Evolutionary conservation across 1,140 invertebrate species (phyloP).

Genomic region (Pteromalus puparum): DNA sequence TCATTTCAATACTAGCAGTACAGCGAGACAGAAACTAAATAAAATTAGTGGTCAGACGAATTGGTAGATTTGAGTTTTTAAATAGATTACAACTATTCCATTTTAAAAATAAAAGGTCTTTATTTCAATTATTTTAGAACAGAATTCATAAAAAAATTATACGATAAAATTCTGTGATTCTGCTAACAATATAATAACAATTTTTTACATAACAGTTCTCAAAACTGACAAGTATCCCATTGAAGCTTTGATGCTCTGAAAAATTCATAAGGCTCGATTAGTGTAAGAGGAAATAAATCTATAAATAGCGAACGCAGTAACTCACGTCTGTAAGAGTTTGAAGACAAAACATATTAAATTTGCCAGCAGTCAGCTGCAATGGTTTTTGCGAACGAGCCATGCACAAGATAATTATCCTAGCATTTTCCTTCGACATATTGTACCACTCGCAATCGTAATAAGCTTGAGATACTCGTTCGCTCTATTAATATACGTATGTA

Average conservation of each 20-base stretch:
- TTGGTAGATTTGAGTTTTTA: not conserved
- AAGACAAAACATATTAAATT: slow-evolving; percentile 59
- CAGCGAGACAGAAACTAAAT: too few species aligned
- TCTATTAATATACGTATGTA: slow-evolving; percentile 29
- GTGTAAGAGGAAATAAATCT: not conserved
- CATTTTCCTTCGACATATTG: slow-evolving; percentile 49
- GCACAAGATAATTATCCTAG: slow-evolving; percentile 54
- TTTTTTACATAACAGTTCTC: slow-evolving; percentile 53
- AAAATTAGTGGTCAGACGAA: too few species aligned
- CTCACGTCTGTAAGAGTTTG: slow-evolving; percentile 58
- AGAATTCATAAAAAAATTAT: too few species aligned
- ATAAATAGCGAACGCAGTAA: not conserved
- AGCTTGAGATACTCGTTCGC: slow-evolving; percentile 51
- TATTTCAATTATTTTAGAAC: not conserved
- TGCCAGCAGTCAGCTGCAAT: slow-evolving; percentile 57
- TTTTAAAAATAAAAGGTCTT: not conserved
- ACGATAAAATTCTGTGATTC: not conserved
- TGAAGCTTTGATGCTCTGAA: slow-evolving; percentile 55
- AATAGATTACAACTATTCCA: not conserved
- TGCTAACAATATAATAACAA: not conserved
- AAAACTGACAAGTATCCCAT: slow-evolving; percentile 59
- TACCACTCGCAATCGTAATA: slow-evolving; percentile 57
- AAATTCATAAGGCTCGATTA: not conserved
- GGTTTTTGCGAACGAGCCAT: slow-evolving; percentile 55
- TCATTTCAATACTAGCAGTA: too few species aligned